phyloP scores from a whole-genome alignment of 1,140 invertebrate genomes.

The Rhagoletis zephyria region DNA sequence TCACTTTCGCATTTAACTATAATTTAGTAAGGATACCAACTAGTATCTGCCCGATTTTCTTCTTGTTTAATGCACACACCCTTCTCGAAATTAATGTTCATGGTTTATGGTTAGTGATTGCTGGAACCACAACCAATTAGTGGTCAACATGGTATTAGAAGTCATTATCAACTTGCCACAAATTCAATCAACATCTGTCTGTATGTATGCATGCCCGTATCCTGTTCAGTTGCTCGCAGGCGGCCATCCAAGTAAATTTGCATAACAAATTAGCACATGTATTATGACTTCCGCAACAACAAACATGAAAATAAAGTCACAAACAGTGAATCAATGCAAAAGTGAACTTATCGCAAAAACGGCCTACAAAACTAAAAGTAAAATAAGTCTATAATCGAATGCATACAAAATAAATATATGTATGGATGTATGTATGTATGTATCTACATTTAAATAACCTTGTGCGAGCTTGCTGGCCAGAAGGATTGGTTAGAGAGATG shows the following conservation, averaged over 20 bases:
- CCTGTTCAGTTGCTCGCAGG: neutral
- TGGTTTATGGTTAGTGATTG: neutral
- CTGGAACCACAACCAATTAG: constrained; percentile 32
- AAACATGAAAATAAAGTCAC: neutral
- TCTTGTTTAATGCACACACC: neutral
- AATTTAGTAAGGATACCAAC: no score
- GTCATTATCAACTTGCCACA: constrained; percentile 45
- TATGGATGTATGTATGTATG: no score
- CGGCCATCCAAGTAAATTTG: constrained; percentile 15
- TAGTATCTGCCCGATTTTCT: no score
- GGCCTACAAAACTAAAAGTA: neutral
- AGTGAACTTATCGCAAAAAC: constrained; percentile 1
- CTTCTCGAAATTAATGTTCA: neutral
- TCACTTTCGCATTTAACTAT: no score
- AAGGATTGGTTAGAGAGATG: neutral
- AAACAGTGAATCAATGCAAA: neutral
- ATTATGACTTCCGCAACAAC: constrained; percentile 24
- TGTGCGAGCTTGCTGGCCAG: neutral
- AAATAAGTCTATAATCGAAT: neutral
- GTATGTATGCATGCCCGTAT: neutral
- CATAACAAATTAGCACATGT: constrained; percentile 26
- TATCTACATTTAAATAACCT: neutral
- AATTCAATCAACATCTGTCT: constrained; percentile 37
- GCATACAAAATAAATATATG: neutral
- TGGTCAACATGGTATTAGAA: constrained; percentile 24